These are phyloP conservation scores for human (Homo sapiens) DNA, from an alignment of 2,113 vertebrate species.

Conservation along the genomic window GRCh38 chr19:29673001-29673500, in stretches of 20 bases:
- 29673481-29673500: too few species aligned
- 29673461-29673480: too few species aligned
- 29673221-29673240: too few species aligned
- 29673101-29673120: too few species aligned
- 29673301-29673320: too few species aligned
- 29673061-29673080: neutral
- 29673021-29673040: neutral
- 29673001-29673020: neutral
- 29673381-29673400: too few species aligned
- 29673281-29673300: too few species aligned
- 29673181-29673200: neutral
- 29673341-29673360: too few species aligned
- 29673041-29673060: neutral
- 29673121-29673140: neutral
- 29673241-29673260: neutral
- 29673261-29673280: neutral
- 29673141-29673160: neutral
- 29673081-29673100: neutral
- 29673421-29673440: too few species aligned
- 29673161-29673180: neutral
- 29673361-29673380: neutral
- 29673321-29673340: neutral
- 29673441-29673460: too few species aligned
- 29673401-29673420: too few species aligned
- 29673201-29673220: neutral